Evolutionary conservation across 2,888 invertebrate genomes (phyloP).

Genomic region (Diaprepes abbreviatus): DNA sequence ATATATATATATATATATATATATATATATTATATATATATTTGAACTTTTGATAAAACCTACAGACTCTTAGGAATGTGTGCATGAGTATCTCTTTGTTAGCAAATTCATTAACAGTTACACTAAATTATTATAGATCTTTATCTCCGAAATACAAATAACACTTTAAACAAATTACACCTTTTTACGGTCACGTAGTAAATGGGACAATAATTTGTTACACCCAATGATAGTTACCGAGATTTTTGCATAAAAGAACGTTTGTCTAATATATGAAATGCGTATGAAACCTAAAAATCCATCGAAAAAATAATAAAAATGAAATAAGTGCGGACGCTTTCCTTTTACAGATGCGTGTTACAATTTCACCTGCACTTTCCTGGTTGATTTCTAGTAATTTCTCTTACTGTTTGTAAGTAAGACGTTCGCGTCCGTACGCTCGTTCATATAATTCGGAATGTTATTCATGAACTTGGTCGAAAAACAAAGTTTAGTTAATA

Average conservation of each 20-base stretch:
- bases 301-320: conserved; percentile 29
- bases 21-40: too few relatives aligned
- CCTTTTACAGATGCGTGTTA: conserved; percentile 60
- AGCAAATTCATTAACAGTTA: too few relatives aligned
- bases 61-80: too few relatives aligned
- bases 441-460: conserved; percentile 13
- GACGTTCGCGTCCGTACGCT: conserved; percentile 28
- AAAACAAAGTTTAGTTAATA: too few relatives aligned
- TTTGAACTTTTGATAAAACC: too few relatives aligned
- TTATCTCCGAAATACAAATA: too few relatives aligned
- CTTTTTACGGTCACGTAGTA: background rate
- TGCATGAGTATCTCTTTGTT: too few relatives aligned
- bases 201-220: conserved; percentile 1
- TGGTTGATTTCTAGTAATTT: conserved; percentile 65
- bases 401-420: conserved; percentile 50
- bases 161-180: background rate
- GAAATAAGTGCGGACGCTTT: conserved; percentile 54
- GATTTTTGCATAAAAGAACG: background rate
- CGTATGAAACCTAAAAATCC: conserved; percentile 27
- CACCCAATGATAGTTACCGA: background rate
- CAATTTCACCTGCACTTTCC: conserved; percentile 63
- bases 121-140: too few relatives aligned
- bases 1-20: too few relatives aligned
- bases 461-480: conserved; percentile 1
- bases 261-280: conserved; percentile 17